phyloP scores from a whole-genome alignment of 1,140 invertebrate species.

The Palaemon carinicauda region DNA sequence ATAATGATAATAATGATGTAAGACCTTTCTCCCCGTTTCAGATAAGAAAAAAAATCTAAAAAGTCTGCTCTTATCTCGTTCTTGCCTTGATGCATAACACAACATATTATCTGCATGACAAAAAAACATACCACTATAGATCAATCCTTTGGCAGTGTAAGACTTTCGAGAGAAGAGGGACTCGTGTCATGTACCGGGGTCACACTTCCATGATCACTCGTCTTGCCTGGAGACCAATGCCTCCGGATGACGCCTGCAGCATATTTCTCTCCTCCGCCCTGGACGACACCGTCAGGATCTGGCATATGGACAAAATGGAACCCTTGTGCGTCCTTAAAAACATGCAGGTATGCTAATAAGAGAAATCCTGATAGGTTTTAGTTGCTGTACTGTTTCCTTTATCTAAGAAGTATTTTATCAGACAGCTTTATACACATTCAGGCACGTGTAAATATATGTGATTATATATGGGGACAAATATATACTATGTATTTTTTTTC shows the following conservation, averaged over 20 bases:
- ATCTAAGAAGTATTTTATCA: too few species aligned
- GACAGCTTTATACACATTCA: too few species aligned
- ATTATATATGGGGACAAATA: too few species aligned
- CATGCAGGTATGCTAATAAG: too few species aligned
- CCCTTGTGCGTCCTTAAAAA: constrained; percentile 37
- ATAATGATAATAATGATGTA: too few species aligned
- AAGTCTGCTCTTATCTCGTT: neutral
- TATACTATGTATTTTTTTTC: too few species aligned
- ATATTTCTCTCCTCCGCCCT: constrained; percentile 43
- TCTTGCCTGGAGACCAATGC: constrained; percentile 25
- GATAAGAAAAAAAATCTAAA: too few species aligned
- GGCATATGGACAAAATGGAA: constrained; percentile 17
- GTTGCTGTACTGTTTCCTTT: too few species aligned
- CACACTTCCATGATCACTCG: constrained; percentile 20
- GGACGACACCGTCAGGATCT: constrained; percentile 40
- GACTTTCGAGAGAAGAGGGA: constrained; percentile 30
- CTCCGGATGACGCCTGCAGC: neutral
- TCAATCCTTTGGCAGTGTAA: constrained; percentile 7
- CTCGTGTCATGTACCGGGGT: constrained; percentile 19
- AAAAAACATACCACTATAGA: too few species aligned
- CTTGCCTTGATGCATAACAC: neutral
- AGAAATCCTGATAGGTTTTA: too few species aligned
- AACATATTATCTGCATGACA: neutral
- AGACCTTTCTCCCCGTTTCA: too few species aligned
- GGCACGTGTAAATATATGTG: too few species aligned